These are phyloP conservation scores for Felis chaus DNA, from an alignment of 2,113 vertebrate species.

Conservation along the genomic window DNA sequence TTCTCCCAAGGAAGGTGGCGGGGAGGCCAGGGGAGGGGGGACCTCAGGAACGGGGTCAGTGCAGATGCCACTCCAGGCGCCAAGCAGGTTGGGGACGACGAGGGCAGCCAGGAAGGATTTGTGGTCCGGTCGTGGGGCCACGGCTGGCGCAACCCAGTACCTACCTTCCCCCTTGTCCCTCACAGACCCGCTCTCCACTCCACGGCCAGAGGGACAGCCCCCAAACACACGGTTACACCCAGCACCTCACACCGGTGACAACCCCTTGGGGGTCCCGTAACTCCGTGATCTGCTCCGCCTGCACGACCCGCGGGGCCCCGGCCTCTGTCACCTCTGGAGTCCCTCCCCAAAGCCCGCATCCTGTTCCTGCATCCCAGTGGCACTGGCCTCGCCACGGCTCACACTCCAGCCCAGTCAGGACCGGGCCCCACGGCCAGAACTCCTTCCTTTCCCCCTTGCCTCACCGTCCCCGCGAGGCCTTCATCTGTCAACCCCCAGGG, in stretches of 20 bases:
- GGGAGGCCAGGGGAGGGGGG: neutral
- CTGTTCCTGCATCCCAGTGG: neutral
- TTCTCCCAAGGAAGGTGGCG: neutral
- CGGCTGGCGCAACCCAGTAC: no score
- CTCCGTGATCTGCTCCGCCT: neutral
- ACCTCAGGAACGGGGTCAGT: neutral
- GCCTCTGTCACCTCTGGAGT: neutral
- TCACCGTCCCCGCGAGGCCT: no score
- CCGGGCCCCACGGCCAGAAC: neutral
- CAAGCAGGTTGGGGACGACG: neutral
- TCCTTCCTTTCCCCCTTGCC: no score
- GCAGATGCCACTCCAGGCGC: neutral
- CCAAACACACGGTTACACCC: neutral
- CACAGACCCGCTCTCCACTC: neutral
- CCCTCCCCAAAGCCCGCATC: neutral
- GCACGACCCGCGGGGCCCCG: rapidly evolving
- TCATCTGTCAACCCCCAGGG: neutral
- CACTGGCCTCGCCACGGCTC: neutral
- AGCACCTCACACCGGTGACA: rapidly evolving
- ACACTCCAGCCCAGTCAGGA: no score
- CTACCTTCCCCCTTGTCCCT: neutral
- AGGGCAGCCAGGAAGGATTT: neutral
- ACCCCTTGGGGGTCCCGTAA: neutral
- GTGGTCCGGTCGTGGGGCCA: neutral
- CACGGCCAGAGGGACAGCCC: neutral